phyloP scores from a whole-genome alignment of 2,888 invertebrate species.

The Tetranychus piercei region DNA sequence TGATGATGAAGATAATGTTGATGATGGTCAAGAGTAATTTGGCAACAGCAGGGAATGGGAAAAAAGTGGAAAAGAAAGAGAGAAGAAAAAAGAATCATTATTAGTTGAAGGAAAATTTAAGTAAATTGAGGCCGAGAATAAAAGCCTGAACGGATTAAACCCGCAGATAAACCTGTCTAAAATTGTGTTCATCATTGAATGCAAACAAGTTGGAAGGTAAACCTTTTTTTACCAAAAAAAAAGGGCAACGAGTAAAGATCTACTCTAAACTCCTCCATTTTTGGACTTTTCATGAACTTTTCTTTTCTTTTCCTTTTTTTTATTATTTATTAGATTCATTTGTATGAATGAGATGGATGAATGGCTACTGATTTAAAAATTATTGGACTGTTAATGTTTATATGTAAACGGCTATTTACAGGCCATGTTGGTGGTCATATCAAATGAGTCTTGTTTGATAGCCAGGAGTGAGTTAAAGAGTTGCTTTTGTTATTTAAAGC shows the following conservation, averaged over 20 bases:
- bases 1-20: slow-evolving; percentile 10
- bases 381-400: background rate
- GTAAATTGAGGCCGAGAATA: slow-evolving; percentile 3
- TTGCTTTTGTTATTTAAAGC: too few species aligned
- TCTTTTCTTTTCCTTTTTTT: background rate
- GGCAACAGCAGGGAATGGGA: slow-evolving; percentile 11
- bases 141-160: slow-evolving; percentile 2
- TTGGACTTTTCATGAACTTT: too few species aligned
- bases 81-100: slow-evolving; percentile 8
- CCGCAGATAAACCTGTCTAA: background rate
- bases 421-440: background rate
- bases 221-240: too few species aligned
- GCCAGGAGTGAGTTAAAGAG: too few species aligned
- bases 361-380: background rate
- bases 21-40: background rate
- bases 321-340: background rate
- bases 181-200: background rate
- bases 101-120: background rate
- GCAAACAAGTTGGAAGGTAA: background rate
- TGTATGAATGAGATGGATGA: background rate
- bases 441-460: background rate
- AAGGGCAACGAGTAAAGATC: too few species aligned
- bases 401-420: background rate
- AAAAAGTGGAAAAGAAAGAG: background rate
- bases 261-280: too few species aligned